Base-by-base conservation (phyloP, 2,888 invertebrate species). In the Synanthedon myopaeformis region DNA sequence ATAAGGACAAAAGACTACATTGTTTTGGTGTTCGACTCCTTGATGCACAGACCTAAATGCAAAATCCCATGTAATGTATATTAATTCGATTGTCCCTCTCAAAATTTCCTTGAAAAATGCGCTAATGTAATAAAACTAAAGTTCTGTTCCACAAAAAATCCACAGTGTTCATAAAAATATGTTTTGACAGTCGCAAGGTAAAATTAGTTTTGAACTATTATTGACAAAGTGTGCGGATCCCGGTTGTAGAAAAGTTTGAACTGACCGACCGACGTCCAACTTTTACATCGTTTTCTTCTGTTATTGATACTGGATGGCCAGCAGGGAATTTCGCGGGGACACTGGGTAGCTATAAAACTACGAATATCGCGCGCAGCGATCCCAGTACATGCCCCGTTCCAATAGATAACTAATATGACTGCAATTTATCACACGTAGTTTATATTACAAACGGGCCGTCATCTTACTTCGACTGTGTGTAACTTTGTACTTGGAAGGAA, bases 181-280 rank as follows among this genome's bases (percentile, higher is more conserved):
- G 63, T 69, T 35, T 35, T 67, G 66, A 68, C 63, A 69, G 74
- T 76, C 75, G 73, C 76, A 66, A 73, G 73, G 74, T 73, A 63
- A 72, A 79, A 81, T 79, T 77, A 78, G 77, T 79, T 79, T 67
- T 58, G 58, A 74, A 82, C 69, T 81, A 79, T 79, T 82, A 81
- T 81, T 80, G 80, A 80, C 76, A 77, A 78, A 79, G 72, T 76
- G 68, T 62, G 63, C 63, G 63, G 62, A 62, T 60, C 70, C 63
- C 65, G 63, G 58, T 62, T 69, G 69, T 71, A 75, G 71, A 71
- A 72, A 82, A 82, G 76, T 82, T 81, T 65, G 60, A 55, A 70
- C 72, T 76, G 79, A 74, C 82, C 77, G 69, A 35, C 35, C 35
- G 35, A 35, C 68, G 69, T 66, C 67, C 62, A 78, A 81, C 72